A percentile compares a stretch with the other conserved stretches of the same genome.
Conservation (phyloP, 2,888 invertebrate genomes). For the Hesperia comma region DNA sequence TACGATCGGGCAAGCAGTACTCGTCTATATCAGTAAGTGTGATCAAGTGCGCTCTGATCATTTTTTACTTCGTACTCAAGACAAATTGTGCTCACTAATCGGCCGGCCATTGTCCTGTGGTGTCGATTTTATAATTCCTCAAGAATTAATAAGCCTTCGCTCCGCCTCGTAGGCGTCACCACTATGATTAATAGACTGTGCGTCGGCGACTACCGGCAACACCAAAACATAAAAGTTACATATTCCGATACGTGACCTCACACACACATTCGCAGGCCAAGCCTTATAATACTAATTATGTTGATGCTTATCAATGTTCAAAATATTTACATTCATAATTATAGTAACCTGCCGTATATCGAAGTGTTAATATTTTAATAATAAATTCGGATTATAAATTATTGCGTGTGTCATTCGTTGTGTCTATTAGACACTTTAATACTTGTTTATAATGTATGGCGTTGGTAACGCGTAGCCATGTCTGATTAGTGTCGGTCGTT, state of each 20-base stretch:
- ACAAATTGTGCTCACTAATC: constrained; percentile 52
- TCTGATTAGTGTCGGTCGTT: constrained; percentile 50
- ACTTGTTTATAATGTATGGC: constrained; percentile 53
- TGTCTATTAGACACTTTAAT: constrained; percentile 51
- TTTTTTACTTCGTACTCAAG: constrained; percentile 47
- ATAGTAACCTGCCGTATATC: constrained; percentile 55
- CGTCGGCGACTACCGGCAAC: constrained; percentile 69
- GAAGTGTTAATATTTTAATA: constrained; percentile 69
- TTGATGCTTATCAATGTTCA: constrained; percentile 59
- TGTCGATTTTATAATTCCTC: constrained; percentile 72
- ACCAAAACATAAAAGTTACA: constrained; percentile 31
- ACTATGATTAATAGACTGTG: constrained; percentile 71
- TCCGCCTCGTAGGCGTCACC: constrained; percentile 80
- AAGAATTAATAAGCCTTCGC: constrained; percentile 77
- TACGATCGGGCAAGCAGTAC: constrained; percentile 39
- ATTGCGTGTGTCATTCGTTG: constrained; percentile 48
- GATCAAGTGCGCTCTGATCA: constrained; percentile 45
- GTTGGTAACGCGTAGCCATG: constrained; percentile 49
- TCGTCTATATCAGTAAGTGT: constrained; percentile 45
- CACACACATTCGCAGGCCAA: constrained; percentile 13
- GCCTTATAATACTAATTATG: constrained; percentile 8
- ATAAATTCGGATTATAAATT: constrained; percentile 64
- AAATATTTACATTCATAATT: constrained; percentile 67
- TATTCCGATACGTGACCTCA: constrained; percentile 43
- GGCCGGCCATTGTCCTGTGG: constrained; percentile 58